These are phyloP conservation scores for Papilio machaon DNA, from an alignment of 1,140 invertebrate species.

Conservation along the genomic window DNA sequence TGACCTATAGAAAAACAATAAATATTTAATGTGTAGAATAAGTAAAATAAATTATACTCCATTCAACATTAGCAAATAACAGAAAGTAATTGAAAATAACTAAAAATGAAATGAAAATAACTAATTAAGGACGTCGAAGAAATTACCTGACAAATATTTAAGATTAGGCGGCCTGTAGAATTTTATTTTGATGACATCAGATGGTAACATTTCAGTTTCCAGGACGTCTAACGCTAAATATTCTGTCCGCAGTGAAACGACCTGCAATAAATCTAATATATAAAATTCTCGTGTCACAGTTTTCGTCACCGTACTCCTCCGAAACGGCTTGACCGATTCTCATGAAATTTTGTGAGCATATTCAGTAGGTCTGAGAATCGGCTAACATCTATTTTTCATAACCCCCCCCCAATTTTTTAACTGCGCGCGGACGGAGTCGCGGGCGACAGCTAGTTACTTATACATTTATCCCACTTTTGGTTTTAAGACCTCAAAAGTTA, in stretches of 20 bases:
- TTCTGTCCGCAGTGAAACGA: slow-evolving; percentile 94
- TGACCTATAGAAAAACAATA: slow-evolving; percentile 85
- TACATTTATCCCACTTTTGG: too few relatives aligned
- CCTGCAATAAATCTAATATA: slow-evolving; percentile 82
- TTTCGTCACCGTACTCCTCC: too few relatives aligned
- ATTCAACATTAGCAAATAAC: neutral
- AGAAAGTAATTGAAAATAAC: neutral
- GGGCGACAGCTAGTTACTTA: too few relatives aligned
- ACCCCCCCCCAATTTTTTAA: too few relatives aligned
- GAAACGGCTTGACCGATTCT: too few relatives aligned
- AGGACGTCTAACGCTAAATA: slow-evolving; percentile 97
- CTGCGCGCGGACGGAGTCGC: too few relatives aligned
- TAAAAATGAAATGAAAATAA: neutral
- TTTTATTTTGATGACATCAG: slow-evolving; percentile 96
- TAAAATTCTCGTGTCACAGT: too few relatives aligned
- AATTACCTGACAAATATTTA: slow-evolving; percentile 92
- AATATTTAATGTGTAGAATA: slow-evolving; percentile 13
- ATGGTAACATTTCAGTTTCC: slow-evolving; percentile 97
- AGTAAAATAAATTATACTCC: too few relatives aligned
- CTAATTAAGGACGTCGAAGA: neutral
- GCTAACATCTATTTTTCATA: too few relatives aligned
- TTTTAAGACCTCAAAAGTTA: neutral
- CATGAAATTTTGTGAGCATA: too few relatives aligned
- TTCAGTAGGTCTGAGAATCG: too few relatives aligned
- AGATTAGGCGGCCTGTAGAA: slow-evolving; percentile 97